phyloP scores from a whole-genome alignment of 2,797 vertebrate species.

The Ctenochaetus hawaiiensis region DNA sequence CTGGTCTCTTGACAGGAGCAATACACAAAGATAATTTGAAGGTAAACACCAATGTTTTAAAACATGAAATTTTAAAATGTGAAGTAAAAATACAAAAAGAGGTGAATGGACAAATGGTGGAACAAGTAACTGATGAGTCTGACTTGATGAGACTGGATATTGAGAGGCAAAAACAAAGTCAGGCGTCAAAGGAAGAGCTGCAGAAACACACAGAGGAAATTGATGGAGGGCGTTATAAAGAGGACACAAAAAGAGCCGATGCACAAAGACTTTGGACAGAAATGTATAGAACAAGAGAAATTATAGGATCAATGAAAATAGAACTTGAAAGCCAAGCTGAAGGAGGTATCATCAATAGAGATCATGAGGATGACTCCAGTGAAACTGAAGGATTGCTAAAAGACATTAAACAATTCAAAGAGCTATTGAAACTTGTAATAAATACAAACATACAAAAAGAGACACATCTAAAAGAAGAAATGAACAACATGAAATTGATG shows the following conservation, averaged over 20 bases:
- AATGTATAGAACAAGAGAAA: conserved; percentile 63
- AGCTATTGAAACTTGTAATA: conserved; percentile 52
- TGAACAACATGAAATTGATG: conserved; percentile 46
- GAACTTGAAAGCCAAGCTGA: conserved; percentile 49
- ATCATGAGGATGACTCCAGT: conserved; percentile 27
- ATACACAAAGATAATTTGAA: conserved; percentile 1
- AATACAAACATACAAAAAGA: conserved; percentile 41
- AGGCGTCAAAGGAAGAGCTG: conserved; percentile 9
- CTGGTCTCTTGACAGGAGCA: too few species aligned
- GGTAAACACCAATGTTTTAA: conserved; percentile 19
- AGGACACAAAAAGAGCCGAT: conserved; percentile 31
- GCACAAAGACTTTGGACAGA: conserved; percentile 59
- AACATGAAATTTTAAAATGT: conserved; percentile 6
- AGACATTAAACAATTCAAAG: conserved; percentile 66
- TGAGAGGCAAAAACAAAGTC: conserved; percentile 36
- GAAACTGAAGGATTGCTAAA: conserved; percentile 53
- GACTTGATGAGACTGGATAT: not conserved
- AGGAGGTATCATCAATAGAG: conserved; percentile 27
- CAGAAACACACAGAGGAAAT: conserved; percentile 12
- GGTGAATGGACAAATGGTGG: not conserved
- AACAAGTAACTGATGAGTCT: conserved; percentile 22
- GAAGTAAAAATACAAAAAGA: conserved; percentile 8
- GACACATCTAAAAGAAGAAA: conserved; percentile 40
- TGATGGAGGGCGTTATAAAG: conserved; percentile 31
- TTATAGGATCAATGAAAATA: conserved; percentile 50